Evolutionary conservation across 1,140 invertebrate species (phyloP).

Genomic region (Episyrphus balteatus): DNA sequence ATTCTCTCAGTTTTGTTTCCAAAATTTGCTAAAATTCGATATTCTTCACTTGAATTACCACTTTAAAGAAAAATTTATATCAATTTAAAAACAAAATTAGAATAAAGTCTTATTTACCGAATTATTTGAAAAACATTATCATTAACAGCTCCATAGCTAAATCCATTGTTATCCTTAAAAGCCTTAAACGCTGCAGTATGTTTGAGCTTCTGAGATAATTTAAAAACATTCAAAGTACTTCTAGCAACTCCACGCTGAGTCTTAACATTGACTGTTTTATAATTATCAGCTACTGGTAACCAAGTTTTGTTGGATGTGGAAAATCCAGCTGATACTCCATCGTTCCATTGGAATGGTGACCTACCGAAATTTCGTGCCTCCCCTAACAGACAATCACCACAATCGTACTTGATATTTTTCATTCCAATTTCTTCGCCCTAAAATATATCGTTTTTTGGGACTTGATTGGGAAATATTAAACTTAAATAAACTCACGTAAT

Average conservation of each 20-base stretch:
- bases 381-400: not conserved
- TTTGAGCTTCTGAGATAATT: slow-evolving; percentile 17
- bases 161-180: slow-evolving; percentile 15
- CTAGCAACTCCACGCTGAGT: slow-evolving; percentile 8
- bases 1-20: slow-evolving; percentile 18
- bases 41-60: slow-evolving; percentile 23
- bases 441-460: not conserved
- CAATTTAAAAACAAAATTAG: too few species aligned
- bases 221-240: slow-evolving; percentile 30
- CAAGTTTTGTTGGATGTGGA: slow-evolving; percentile 41
- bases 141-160: slow-evolving; percentile 23
- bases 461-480: not conserved
- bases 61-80: too few species aligned
- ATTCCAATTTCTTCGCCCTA: slow-evolving; percentile 70
- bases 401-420: slow-evolving; percentile 39
- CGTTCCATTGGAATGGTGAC: slow-evolving; percentile 62
- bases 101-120: slow-evolving; percentile 19
- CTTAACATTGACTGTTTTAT: slow-evolving; percentile 37
- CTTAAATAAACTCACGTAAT: slow-evolving; percentile 48
- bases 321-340: slow-evolving; percentile 48
- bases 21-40: slow-evolving; percentile 26
- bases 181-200: slow-evolving; percentile 13
- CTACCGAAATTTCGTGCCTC: slow-evolving; percentile 45
- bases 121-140: slow-evolving; percentile 28
- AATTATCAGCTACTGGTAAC: slow-evolving; percentile 48